Percentiles rank a stretch among this genome's conserved stretches.
phyloP scores from a whole-genome alignment of 2,888 invertebrate genomes.

The Xestia sexstrigata region DNA sequence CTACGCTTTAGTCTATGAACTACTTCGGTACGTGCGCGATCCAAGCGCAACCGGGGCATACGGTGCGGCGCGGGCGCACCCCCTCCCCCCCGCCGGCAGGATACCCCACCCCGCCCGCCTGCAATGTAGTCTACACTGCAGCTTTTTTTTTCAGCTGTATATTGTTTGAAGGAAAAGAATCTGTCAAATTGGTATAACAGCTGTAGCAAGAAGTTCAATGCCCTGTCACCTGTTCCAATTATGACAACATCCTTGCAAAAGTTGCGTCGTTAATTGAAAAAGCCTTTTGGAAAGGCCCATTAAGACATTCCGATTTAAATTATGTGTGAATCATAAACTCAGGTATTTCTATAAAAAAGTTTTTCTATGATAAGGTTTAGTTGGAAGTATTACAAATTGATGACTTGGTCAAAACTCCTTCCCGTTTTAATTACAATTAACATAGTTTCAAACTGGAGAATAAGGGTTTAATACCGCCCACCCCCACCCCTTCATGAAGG shows the following conservation, averaged over 20 bases:
- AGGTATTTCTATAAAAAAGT: neutral
- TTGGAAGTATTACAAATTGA: neutral
- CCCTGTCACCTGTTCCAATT: constrained; percentile 3
- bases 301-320: neutral
- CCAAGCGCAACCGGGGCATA: too few species aligned
- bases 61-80: too few species aligned
- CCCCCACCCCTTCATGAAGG: neutral
- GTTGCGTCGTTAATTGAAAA: constrained; percentile 1
- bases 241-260: constrained; percentile 15
- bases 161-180: too few species aligned
- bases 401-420: neutral
- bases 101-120: too few species aligned
- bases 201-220: neutral
- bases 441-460: neutral
- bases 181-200: constrained; percentile 2
- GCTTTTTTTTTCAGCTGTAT: too few species aligned
- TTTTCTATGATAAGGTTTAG: neutral
- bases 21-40: too few species aligned
- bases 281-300: constrained; percentile 10
- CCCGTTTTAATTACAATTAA: neutral
- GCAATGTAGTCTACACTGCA: too few species aligned
- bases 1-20: too few species aligned
- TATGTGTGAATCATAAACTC: constrained; percentile 1
- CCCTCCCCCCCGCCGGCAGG: too few species aligned
- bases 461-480: too few species aligned